Evolutionary conservation across 2,113 vertebrate genomes (phyloP).

Genomic region (Corvus hawaiiensis): DNA sequence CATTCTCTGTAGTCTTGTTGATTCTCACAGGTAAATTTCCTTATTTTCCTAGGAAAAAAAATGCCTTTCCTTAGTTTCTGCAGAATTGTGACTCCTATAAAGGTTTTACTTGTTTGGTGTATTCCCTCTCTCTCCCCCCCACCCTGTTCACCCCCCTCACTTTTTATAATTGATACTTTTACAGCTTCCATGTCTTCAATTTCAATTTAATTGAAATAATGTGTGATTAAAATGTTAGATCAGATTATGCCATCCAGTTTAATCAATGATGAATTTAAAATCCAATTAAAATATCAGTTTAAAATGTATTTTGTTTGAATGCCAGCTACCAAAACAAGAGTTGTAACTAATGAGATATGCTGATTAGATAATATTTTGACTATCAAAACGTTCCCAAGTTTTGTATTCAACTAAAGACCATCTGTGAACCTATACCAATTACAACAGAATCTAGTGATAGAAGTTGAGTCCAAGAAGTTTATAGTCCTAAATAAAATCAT

Average conservation of each 20-base stretch:
- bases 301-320: background rate
- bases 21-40: background rate
- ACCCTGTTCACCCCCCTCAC: fast-evolving
- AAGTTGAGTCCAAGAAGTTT: background rate
- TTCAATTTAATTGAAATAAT: background rate
- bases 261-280: background rate
- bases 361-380: conserved; percentile 20
- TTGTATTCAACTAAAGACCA: background rate
- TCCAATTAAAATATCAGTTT: background rate
- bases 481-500: background rate
- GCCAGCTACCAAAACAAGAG: background rate
- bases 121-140: too few species aligned
- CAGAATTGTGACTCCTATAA: background rate
- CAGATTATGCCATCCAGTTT: background rate
- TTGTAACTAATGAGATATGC: conserved; percentile 1
- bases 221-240: background rate
- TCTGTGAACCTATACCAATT: background rate
- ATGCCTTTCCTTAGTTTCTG: background rate
- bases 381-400: background rate
- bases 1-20: background rate
- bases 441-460: background rate
- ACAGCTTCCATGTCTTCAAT: background rate
- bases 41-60: background rate
- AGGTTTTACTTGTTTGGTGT: background rate
- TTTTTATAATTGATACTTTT: background rate